phyloP scores from a whole-genome alignment of 1,140 invertebrate species.

The Nasonia giraulti region DNA sequence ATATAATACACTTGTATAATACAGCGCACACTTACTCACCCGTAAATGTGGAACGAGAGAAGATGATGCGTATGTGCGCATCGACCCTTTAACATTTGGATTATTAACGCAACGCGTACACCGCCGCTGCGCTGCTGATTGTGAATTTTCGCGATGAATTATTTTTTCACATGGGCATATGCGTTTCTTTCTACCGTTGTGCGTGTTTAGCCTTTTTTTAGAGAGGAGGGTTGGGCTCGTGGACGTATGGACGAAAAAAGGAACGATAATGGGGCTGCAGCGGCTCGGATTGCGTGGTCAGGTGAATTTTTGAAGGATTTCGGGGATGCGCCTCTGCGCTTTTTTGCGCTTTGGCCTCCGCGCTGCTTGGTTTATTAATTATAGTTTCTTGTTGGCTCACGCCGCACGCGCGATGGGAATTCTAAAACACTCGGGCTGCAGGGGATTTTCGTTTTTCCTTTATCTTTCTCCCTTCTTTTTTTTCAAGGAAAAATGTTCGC shows the following conservation, averaged over 20 bases:
- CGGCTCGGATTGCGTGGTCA: no score
- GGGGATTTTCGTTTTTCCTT: background rate
- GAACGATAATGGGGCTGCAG: background rate
- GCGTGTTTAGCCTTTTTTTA: background rate
- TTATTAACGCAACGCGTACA: slow-evolving; percentile 29
- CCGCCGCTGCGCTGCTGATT: background rate
- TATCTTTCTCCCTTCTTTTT: background rate
- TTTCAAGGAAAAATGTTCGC: background rate
- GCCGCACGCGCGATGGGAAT: background rate
- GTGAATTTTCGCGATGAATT: background rate
- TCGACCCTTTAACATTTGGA: slow-evolving; percentile 10
- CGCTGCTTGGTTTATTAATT: background rate
- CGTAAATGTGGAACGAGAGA: no score
- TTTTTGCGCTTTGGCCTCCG: background rate
- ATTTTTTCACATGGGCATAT: background rate
- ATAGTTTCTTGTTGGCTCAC: background rate
- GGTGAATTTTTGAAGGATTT: no score
- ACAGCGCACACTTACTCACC: no score
- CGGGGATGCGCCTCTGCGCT: no score
- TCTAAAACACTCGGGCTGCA: background rate
- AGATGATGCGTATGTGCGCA: no score
- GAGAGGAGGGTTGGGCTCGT: background rate
- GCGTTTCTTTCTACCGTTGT: background rate
- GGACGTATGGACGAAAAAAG: background rate
- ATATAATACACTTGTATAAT: no score